Percentiles rank a stretch among this genome's conserved stretches.
Evolutionary conservation across 2,113 vertebrate genomes (phyloP).

Genomic region (Crotalus tigris): DNA sequence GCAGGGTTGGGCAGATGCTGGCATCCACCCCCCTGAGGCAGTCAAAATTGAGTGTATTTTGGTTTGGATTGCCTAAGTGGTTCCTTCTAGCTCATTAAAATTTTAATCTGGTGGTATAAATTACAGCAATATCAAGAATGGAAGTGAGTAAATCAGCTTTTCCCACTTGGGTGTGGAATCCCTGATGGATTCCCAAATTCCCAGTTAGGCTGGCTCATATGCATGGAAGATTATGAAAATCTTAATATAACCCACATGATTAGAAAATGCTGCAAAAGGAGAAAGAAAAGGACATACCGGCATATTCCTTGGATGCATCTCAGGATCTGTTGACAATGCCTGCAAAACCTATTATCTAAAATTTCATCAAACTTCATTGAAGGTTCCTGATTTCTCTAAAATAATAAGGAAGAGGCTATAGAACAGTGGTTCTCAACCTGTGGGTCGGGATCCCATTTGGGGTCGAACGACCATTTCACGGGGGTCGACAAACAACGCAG

Average conservation of each 20-base stretch:
- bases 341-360: neutral
- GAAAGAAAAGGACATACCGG: neutral
- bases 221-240: neutral
- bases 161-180: too few relatives aligned
- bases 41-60: too few relatives aligned
- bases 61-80: too few relatives aligned
- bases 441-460: too few relatives aligned
- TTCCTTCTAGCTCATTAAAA: too few relatives aligned
- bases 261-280: neutral
- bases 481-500: too few relatives aligned
- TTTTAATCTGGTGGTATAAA: too few relatives aligned
- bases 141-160: too few relatives aligned
- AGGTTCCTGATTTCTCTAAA: neutral
- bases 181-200: neutral
- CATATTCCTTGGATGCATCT: neutral
- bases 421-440: neutral
- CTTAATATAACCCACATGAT: neutral
- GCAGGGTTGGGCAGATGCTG: too few relatives aligned
- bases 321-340: neutral
- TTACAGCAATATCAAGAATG: too few relatives aligned
- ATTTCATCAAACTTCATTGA: neutral
- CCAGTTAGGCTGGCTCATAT: neutral
- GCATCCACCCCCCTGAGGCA: too few relatives aligned
- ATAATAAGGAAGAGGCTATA: neutral
- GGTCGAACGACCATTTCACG: too few relatives aligned